Percentiles rank a stretch among this genome's conserved stretches.
Conservation (phyloP, 1,140 invertebrate genomes). For the Neocloeon triangulifer region DNA sequence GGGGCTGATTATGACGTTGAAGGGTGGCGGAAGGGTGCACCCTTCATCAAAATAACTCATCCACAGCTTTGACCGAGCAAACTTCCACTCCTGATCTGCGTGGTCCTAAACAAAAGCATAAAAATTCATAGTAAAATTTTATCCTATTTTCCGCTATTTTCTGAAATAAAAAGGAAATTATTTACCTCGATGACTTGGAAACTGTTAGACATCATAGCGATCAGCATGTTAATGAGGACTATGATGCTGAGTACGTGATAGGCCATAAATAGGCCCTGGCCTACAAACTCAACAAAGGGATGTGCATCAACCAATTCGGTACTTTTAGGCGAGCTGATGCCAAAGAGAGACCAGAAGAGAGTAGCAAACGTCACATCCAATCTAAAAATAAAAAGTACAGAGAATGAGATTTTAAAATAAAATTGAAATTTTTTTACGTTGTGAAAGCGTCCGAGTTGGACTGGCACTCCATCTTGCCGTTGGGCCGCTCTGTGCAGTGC, state of each 20-base stretch:
- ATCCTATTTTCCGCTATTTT: too few relatives aligned
- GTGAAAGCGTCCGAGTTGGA: slow-evolving; percentile 14
- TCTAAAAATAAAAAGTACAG: slow-evolving; percentile 13
- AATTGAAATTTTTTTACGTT: slow-evolving; percentile 15
- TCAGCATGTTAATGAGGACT: slow-evolving; percentile 26
- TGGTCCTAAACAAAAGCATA: slow-evolving; percentile 25
- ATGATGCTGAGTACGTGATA: slow-evolving; percentile 14
- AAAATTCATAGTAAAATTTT: too few relatives aligned
- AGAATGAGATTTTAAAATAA: too few relatives aligned
- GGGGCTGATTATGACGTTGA: slow-evolving; percentile 30
- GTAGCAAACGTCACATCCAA: slow-evolving; percentile 25
- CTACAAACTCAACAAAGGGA: slow-evolving; percentile 13
- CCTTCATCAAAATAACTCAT: slow-evolving; percentile 33
- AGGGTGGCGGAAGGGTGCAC: slow-evolving; percentile 27
- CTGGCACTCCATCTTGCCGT: slow-evolving; percentile 11
- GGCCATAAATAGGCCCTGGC: slow-evolving; percentile 18
- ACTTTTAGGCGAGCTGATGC: slow-evolving; percentile 14
- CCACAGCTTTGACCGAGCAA: slow-evolving; percentile 30
- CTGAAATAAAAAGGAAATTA: too few relatives aligned
- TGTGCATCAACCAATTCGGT: slow-evolving; percentile 12
- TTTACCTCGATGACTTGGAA: slow-evolving; percentile 10
- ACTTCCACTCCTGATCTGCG: slow-evolving; percentile 34
- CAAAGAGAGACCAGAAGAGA: slow-evolving; percentile 29
- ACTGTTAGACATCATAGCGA: slow-evolving; percentile 27
- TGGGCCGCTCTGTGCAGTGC: slow-evolving; percentile 9